A percentile compares a stretch with the other conserved stretches of the same genome.
These are phyloP conservation scores for Coreius guichenoti DNA, from an alignment of 2,797 vertebrate genomes.

Conservation along the genomic window DNA sequence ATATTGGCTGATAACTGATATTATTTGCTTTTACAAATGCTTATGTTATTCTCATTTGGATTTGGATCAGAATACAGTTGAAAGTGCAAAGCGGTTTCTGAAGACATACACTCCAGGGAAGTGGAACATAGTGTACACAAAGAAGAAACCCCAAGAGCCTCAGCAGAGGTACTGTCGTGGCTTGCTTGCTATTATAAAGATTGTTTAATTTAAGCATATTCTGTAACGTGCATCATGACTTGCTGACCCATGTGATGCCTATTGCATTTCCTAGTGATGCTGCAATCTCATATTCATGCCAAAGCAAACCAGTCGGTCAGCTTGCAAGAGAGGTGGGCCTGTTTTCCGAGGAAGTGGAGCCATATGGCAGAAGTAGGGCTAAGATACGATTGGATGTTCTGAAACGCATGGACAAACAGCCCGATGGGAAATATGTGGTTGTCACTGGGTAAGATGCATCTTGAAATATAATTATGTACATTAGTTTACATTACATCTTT, in stretches of 20 bases:
- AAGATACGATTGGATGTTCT: conserved; percentile 80
- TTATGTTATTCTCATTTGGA: background rate
- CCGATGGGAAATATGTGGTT: conserved; percentile 85
- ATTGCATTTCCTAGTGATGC: conserved; percentile 73
- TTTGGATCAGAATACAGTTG: conserved; percentile 87
- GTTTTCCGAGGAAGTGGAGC: conserved; percentile 80
- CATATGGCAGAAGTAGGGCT: conserved; percentile 81
- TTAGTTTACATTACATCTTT: background rate
- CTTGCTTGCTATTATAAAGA: background rate
- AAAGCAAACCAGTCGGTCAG: conserved; percentile 77
- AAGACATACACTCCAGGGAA: conserved; percentile 77
- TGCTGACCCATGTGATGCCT: background rate
- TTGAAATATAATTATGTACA: conserved; percentile 13
- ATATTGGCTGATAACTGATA: background rate
- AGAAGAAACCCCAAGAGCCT: conserved; percentile 74
- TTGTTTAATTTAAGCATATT: background rate
- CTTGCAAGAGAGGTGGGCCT: conserved; percentile 83
- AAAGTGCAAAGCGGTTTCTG: conserved; percentile 87
- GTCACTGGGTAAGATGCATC: conserved; percentile 81
- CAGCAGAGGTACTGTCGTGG: conserved; percentile 79
- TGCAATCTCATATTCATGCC: conserved; percentile 77
- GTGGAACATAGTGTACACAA: conserved; percentile 80
- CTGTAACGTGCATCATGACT: background rate
- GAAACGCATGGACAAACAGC: conserved; percentile 78
- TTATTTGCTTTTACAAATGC: background rate